Conservation (phyloP, 2,888 invertebrate genomes). For the Lasius platythorax region DNA sequence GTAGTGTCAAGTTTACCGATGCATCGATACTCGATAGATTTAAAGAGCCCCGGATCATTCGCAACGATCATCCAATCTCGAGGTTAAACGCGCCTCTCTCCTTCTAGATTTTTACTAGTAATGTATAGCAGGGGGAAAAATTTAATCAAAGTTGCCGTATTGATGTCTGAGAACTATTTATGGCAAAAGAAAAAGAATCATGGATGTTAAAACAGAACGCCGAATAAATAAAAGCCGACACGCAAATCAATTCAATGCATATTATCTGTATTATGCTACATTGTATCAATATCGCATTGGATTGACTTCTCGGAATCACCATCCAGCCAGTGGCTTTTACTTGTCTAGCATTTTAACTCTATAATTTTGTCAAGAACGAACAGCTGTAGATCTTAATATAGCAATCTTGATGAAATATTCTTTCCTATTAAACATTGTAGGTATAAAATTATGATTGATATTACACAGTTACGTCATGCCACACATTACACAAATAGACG, state of each 20-base stretch:
- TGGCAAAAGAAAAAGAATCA: not conserved
- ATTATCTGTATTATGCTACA: not conserved
- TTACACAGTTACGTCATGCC: not conserved
- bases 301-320: not conserved
- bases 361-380: not conserved
- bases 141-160: not conserved
- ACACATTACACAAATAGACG: not conserved
- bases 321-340: not conserved
- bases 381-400: not conserved
- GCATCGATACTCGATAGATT: not conserved
- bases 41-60: not conserved
- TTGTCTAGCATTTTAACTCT: constrained; percentile 4
- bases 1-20: not conserved
- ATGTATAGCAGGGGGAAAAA: not conserved
- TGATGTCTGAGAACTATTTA: not conserved
- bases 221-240: constrained; percentile 18
- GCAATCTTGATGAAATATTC: constrained; percentile 5
- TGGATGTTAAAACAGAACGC: constrained; percentile 14
- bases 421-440: not conserved
- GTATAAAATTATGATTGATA: not conserved
- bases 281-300: constrained; percentile 2
- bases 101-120: too few species aligned
- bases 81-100: not conserved
- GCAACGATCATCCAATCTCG: too few species aligned
- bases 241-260: not conserved